These are phyloP conservation scores for Macaca nemestrina DNA, from an alignment of 2,113 vertebrate genomes.

Conservation along the genomic window DNA sequence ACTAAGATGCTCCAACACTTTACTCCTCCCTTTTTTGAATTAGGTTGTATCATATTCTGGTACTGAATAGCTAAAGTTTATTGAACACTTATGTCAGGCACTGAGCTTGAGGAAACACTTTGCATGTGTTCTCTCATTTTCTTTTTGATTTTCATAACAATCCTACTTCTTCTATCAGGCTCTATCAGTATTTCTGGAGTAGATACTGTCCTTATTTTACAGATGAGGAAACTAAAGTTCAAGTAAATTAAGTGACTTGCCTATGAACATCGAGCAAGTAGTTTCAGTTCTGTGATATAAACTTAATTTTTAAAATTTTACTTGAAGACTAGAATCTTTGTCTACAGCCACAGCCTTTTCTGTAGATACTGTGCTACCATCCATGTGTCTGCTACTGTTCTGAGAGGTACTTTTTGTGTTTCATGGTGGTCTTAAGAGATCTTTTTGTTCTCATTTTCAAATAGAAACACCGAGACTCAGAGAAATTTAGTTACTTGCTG, in stretches of 20 bases:
- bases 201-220: not conserved
- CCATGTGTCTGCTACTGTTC: not conserved
- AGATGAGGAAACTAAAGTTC: not conserved
- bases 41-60: not conserved
- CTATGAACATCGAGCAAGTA: not conserved
- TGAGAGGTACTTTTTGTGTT: not conserved
- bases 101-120: not conserved
- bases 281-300: not conserved
- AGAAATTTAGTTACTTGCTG: not conserved
- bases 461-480: not conserved
- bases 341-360: not conserved
- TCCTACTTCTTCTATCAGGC: not conserved
- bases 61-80: not conserved
- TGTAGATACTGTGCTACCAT: too few relatives aligned
- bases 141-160: not conserved
- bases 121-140: not conserved
- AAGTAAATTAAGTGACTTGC: not conserved
- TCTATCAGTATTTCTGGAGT: not conserved
- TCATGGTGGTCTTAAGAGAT: not conserved
- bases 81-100: not conserved
- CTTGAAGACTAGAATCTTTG: not conserved
- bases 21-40: not conserved
- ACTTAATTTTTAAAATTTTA: not conserved
- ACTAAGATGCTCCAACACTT: not conserved
- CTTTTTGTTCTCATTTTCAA: slow-evolving; percentile 1